Evolutionary conservation across 2,797 vertebrate species (phyloP), one percentile per base, ranked within the genome.

Genomic region (Rachycentron canadum): DNA sequence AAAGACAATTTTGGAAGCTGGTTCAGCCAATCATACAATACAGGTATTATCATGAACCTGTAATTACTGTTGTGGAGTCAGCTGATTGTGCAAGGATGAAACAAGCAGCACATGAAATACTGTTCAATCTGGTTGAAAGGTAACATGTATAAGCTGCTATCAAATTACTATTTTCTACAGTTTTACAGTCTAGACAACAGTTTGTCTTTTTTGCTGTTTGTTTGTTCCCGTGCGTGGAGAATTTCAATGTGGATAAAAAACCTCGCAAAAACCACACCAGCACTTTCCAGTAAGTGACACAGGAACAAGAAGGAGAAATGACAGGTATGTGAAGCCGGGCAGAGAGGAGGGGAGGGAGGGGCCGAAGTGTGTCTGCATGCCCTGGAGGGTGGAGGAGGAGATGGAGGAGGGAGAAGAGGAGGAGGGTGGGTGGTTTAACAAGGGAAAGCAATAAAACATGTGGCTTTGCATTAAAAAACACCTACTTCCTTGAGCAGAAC

Each of bases 371-470:
- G 88, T 86, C 86, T 87, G 82, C 68, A 78, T 80, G 81, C 78
- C 78, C 70, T 62, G 66, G 72, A 7, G 32, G 16, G 45, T 16
- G 52, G 41, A 45, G 47, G 26, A 14, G 40, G n/a, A 36, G 50
- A 47, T 30, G 72, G 28, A 7, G 41, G 16, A 17, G 55, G 7
- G 11, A 45, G 56, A 14, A 43, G 49, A 16, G 53, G 17, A 10
- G 63, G 47, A 21, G 63, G 59, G 45, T 17, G 38, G 64, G 26
- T 32, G 59, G 43, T 70, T 80, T 77, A 84, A 87, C 87, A 87
- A 76, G 86, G 83, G 67, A 85, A 89, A 62, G 84, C 80, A 85
- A 89, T 91, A 89, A 89, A 92, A 88, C 75, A 83, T 82, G 88
- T 87, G 76, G 86, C 79, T 89, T 87, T 30, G 77, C 78, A 92